Evolutionary conservation across 2,888 invertebrate genomes (phyloP), one percentile per base, ranked within the genome.

Genomic region (Iselma pallidipennis): DNA sequence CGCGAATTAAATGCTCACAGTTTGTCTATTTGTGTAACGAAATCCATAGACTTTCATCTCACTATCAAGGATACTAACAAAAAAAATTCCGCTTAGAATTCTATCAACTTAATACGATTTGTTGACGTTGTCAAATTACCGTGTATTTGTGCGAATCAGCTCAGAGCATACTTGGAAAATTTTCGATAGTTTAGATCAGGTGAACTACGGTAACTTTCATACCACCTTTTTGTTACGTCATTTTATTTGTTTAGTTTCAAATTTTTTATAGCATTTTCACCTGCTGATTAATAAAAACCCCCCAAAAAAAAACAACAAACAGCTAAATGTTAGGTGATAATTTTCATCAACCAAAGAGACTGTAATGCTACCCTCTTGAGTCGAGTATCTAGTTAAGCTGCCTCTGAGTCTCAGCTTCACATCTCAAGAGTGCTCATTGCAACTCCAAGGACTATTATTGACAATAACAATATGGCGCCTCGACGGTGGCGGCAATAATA

Each of bases 401-500:
- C 2, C 16, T 37, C 7, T 16, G 16, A 16, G 9, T 10, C 10
- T 29, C 12, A 12, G 12, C 12, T 29, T 29, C 12, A 29, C 29
- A 29, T 14, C 33, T 14, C 33, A 33, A 33, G 14, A 33, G 14
- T 4, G 5, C 33, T 33, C 14, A 33, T 33, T 33, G 14, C 33
- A 37, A 37, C 1, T 37, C 50, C 50, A 50, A 51, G 12, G 19
- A 29, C 16, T 19, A 51, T 21, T 29, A 19, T 28, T 51, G 51
- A 51, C 29, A 51, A 19, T 16, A 37, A 21, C 37, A 54, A 54
- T 62, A 61, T 57, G 31, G 53, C 28, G 31, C 29, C 10, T 14
- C 14, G 49, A 50, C 31, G n/a, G 45, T 37, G 42, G 61, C 56
- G 63, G 63, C 50, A 65, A 66, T 72, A 74, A 72, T 68, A 74